Percentiles rank a stretch among this genome's conserved stretches.
These are phyloP conservation scores for Drosophila paranaensis DNA, from an alignment of 2,888 invertebrate genomes.

Conservation along the genomic window DNA sequence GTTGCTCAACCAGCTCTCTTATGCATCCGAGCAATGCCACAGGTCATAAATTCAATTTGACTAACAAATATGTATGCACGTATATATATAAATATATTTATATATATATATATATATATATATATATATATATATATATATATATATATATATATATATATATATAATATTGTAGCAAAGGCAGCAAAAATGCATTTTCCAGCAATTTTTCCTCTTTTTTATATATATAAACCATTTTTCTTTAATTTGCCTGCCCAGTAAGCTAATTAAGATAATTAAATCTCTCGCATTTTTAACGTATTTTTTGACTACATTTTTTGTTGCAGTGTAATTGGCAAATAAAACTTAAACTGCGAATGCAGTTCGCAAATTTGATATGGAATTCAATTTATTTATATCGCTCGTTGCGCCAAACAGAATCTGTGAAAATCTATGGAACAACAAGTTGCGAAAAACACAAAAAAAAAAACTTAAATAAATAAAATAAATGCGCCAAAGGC, in stretches of 20 bases:
- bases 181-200: constrained; percentile 56
- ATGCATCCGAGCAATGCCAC: constrained; percentile 59
- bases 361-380: constrained; percentile 40
- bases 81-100: too few species aligned
- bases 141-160: constrained; percentile 19
- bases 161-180: constrained; percentile 24
- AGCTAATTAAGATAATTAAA: constrained; percentile 78
- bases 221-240: too few species aligned
- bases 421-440: constrained; percentile 49
- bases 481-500: constrained; percentile 31
- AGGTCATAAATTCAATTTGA: constrained; percentile 82
- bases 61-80: constrained; percentile 64
- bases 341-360: constrained; percentile 22
- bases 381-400: constrained; percentile 48
- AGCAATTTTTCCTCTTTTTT: constrained; percentile 38
- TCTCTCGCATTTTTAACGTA: constrained; percentile 27
- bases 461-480: constrained; percentile 72
- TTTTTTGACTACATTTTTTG: neutral
- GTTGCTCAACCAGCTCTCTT: constrained; percentile 19
- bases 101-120: constrained; percentile 5
- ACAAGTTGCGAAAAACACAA: constrained; percentile 38
- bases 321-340: constrained; percentile 36
- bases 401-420: constrained; percentile 47
- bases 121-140: constrained; percentile 13
- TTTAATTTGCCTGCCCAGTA: constrained; percentile 36